Percentiles rank a stretch among this genome's conserved stretches.
phyloP scores from a whole-genome alignment of 1,140 invertebrate genomes.

The Mamestra configurata region DNA sequence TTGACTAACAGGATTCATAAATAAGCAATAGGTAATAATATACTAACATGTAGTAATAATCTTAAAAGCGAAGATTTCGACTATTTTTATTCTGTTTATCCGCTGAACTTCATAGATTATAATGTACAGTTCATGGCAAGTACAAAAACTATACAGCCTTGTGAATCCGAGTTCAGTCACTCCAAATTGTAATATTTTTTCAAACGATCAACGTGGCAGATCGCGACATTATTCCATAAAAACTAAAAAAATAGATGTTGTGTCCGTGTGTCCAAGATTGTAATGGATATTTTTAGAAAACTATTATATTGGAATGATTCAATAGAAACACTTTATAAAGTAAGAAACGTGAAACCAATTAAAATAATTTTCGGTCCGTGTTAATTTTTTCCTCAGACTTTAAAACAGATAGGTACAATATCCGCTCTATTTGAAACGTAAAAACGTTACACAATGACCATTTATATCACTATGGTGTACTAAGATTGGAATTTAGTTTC shows the following conservation, averaged over 20 bases:
- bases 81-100: neutral
- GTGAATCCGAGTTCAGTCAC: constrained; percentile 23
- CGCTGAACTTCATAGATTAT: constrained; percentile 11
- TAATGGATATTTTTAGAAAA: neutral
- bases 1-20: neutral
- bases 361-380: no score
- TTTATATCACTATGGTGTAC: neutral
- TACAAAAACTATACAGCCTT: constrained; percentile 29
- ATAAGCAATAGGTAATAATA: neutral
- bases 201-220: constrained; percentile 3
- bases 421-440: neutral
- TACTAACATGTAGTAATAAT: neutral
- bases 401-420: neutral
- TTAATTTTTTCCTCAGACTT: neutral
- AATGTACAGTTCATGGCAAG: constrained; percentile 17
- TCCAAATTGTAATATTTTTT: constrained; percentile 39
- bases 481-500: constrained; percentile 26
- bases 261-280: neutral
- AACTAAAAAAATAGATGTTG: neutral
- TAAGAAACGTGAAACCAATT: no score
- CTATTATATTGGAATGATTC: no score
- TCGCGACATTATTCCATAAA: constrained; percentile 11
- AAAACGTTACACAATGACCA: constrained; percentile 5
- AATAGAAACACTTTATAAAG: no score
- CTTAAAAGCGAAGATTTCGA: neutral